A percentile compares a stretch with the other conserved stretches of the same genome.
Conservation (phyloP, 1,140 invertebrate species). For the Capitella teleta region DNA sequence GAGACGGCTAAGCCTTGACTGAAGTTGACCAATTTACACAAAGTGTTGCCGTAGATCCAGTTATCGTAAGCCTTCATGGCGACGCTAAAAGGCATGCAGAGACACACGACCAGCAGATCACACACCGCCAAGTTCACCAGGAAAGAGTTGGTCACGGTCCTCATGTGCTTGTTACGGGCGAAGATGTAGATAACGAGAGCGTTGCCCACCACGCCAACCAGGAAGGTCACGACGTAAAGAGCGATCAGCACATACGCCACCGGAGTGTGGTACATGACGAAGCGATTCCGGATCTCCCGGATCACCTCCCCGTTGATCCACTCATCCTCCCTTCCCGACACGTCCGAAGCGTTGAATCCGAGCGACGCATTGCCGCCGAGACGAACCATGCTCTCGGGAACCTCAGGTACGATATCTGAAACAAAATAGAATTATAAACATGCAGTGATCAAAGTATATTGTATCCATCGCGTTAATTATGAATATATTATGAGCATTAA, state of each 20-base stretch:
- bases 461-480: no score
- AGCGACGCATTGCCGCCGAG: no score
- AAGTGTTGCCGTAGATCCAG: slow-evolving; percentile 64
- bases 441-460: no score
- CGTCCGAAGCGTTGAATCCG: no score
- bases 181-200: slow-evolving; percentile 33
- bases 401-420: no score
- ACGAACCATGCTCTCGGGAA: no score
- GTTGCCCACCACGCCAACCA: slow-evolving; percentile 36
- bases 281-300: background rate
- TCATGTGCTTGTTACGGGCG: slow-evolving; percentile 42
- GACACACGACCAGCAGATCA: slow-evolving; percentile 43
- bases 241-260: slow-evolving; percentile 20
- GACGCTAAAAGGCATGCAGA: slow-evolving; percentile 52
- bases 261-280: background rate
- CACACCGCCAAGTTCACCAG: slow-evolving; percentile 45
- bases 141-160: slow-evolving; percentile 47
- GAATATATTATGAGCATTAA: no score
- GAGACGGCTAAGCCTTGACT: slow-evolving; percentile 8
- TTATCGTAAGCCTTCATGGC: slow-evolving; percentile 78
- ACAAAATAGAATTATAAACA: no score
- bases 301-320: background rate
- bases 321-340: no score
- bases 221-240: slow-evolving; percentile 35
- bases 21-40: slow-evolving; percentile 59